phyloP scores from a whole-genome alignment of 2,113 vertebrate genomes.

The Pangasianodon gigas region DNA sequence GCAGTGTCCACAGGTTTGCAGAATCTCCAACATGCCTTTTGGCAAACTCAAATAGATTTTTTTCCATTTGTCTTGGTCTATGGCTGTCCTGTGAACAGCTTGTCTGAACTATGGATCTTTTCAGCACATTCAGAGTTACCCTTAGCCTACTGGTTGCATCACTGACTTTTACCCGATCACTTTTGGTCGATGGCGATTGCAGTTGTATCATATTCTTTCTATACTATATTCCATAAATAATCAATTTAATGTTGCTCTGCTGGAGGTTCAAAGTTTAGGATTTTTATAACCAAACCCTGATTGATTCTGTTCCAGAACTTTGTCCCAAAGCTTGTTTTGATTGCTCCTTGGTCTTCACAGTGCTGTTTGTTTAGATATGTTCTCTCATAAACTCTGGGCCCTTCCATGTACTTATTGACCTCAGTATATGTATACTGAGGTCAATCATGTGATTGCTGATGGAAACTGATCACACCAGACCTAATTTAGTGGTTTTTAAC shows the following conservation, averaged over 20 bases:
- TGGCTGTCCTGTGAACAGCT: no score
- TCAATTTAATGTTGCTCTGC: neutral
- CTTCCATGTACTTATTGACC: neutral
- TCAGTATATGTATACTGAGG: no score
- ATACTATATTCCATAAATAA: neutral
- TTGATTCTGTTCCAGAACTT: neutral
- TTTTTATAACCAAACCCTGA: neutral
- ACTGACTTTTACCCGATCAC: no score
- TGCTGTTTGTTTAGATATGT: neutral
- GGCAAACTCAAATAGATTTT: neutral
- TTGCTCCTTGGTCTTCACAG: neutral
- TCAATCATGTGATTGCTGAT: neutral
- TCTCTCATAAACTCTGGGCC: neutral
- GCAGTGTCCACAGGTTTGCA: neutral
- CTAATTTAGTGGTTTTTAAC: no score
- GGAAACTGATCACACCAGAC: no score
- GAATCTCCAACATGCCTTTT: neutral
- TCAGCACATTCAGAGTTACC: no score
- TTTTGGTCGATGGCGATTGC: neutral
- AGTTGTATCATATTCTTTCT: neutral
- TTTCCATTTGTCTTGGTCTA: neutral
- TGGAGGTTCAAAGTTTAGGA: no score
- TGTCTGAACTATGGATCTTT: no score
- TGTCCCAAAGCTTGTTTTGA: no score
- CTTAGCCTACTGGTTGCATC: no score